Evolutionary conservation across 2,797 vertebrate species (phyloP).

Genomic region (Mycteria americana): DNA sequence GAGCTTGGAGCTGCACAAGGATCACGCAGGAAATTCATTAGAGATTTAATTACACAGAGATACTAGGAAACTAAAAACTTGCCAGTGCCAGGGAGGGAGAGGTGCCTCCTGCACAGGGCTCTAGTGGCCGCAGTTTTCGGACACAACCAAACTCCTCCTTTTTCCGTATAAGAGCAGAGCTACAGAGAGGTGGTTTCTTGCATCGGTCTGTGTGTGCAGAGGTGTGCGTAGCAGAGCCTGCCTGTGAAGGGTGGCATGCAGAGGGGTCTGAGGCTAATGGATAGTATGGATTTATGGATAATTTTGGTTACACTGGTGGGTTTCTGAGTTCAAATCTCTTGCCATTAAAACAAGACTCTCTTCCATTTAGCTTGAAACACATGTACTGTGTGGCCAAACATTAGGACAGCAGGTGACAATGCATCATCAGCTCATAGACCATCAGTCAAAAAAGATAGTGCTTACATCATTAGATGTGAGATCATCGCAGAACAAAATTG

Average conservation of each 20-base stretch:
- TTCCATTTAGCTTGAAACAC: not conserved
- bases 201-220: fast-evolving
- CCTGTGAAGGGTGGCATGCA: fast-evolving
- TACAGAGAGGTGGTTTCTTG: not conserved
- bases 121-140: fast-evolving
- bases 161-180: not conserved
- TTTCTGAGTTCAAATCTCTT: not conserved
- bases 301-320: not conserved
- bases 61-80: not conserved
- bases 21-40: not conserved
- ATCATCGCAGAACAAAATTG: not conserved
- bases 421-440: not conserved
- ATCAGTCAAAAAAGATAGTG: not conserved
- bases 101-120: not conserved
- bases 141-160: not conserved
- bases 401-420: not conserved
- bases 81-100: not conserved
- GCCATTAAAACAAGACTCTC: not conserved
- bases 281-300: not conserved
- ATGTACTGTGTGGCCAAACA: not conserved
- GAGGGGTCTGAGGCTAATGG: not conserved
- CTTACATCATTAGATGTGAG: slow-evolving; percentile 35
- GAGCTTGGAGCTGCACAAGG: not conserved
- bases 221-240: not conserved
- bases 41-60: not conserved